Percentiles rank a stretch among this genome's conserved stretches.
Conservation (phyloP, 2,888 invertebrate species). For the Tethea ocularis region DNA sequence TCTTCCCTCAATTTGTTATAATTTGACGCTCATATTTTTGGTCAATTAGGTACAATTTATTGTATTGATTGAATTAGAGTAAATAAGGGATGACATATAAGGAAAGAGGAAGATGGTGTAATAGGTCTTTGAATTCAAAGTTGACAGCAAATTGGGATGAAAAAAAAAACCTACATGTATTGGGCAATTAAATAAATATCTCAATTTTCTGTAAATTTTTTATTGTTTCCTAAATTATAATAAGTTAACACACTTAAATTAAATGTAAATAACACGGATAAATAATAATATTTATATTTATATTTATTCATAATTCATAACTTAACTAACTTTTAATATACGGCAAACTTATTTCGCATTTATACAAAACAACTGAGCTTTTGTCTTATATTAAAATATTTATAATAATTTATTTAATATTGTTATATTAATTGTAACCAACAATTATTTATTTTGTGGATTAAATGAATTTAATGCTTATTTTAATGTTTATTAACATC, state of each 20-base stretch:
- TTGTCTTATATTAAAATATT: slow-evolving; percentile 45
- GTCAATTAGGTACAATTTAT: neutral
- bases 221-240: slow-evolving; percentile 36
- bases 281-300: no score
- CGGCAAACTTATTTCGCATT: slow-evolving; percentile 71
- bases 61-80: neutral
- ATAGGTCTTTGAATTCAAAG: neutral
- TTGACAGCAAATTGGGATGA: neutral
- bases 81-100: neutral
- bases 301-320: slow-evolving; percentile 61
- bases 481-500: slow-evolving; percentile 38
- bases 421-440: slow-evolving; percentile 63
- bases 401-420: slow-evolving; percentile 60
- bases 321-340: slow-evolving; percentile 67
- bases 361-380: slow-evolving; percentile 60
- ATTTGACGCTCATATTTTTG: neutral
- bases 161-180: neutral
- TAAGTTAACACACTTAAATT: slow-evolving; percentile 34
- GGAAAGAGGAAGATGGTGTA: neutral
- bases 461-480: slow-evolving; percentile 62
- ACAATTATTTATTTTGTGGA: slow-evolving; percentile 70
- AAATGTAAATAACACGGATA: slow-evolving; percentile 75
- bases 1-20: neutral
- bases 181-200: slow-evolving; percentile 12
- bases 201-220: slow-evolving; percentile 38